Base-by-base conservation (phyloP, 2,797 vertebrate genomes). In the Odontamblyopus rebecca region DNA sequence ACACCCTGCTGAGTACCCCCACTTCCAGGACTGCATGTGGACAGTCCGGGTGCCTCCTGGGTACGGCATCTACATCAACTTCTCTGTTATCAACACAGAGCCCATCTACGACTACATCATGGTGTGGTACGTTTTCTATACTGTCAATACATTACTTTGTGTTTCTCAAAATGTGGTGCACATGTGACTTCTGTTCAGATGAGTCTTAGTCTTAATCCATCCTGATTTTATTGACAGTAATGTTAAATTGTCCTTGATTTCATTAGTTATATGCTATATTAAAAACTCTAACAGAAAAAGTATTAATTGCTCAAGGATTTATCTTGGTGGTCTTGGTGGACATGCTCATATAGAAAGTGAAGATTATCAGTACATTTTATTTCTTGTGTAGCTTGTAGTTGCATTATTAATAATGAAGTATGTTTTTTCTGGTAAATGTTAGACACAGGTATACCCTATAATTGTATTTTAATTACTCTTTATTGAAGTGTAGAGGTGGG, bases 71-170 rank as follows among this genome's bases (percentile, higher is more conserved):
- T 96, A 95, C 86, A 96, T 99, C 85, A 98, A 97, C 91, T 98
- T 99, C 86, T 97, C 97, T 74, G 93, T 97, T 60, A 96, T 99
- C 77, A 97, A 98, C 86, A 99, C 97, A 11, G 97, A 99, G 79
- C 96, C 97, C 50, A 98, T 98, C 89, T 99, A 99, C 61, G 97
- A 99, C 93, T 99, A 97, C 88, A 97, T 99, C 90, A 98, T 95
- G 72, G 96, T 99, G 69, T 99, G 97, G 97, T 99, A 92, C 93
- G 95, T 75, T 76, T 26, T 67, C 3, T 3, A 30, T 23, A 60
- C 19, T 60, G 5, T 60, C 53, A 9, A 2, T 56, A 13, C 4
- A 19, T 77, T 75, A 16, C 23, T 61, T 27, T 71, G 15, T 73
- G 15, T 69, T 16, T 73, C 62, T 35, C 35, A 63, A 11, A 23